Conservation (phyloP, 53 echinoderm and acorn worm species). For the Henricia sp. region DNA sequence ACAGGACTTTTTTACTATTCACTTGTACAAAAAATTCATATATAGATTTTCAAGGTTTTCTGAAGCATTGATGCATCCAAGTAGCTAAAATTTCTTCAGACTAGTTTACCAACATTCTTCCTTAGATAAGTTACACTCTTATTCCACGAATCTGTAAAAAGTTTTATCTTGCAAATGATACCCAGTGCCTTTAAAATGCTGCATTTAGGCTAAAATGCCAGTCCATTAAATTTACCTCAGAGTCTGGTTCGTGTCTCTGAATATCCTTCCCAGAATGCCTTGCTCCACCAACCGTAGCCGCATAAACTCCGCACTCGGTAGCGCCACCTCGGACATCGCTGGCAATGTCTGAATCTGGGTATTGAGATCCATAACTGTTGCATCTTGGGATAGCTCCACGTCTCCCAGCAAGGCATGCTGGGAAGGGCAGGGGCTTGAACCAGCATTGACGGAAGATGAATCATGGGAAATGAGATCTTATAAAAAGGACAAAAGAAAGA, state of each 20-base stretch:
- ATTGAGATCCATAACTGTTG: constrained; percentile 79
- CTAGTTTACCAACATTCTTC: too few relatives aligned
- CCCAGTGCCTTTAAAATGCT: too few relatives aligned
- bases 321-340: constrained; percentile 50
- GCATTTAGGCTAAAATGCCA: not conserved
- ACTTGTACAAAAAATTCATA: too few relatives aligned
- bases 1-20: too few relatives aligned
- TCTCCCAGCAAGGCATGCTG: constrained; percentile 74
- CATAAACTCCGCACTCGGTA: constrained; percentile 78
- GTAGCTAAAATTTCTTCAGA: too few relatives aligned
- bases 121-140: too few relatives aligned
- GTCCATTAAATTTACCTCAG: constrained; percentile 66
- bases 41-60: too few relatives aligned
- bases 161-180: too few relatives aligned
- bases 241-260: constrained; percentile 71
- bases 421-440: not conserved
- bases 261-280: constrained; percentile 71
- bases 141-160: too few relatives aligned
- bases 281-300: constrained; percentile 75
- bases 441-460: not conserved
- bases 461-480: not conserved
- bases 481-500: not conserved
- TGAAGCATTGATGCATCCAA: too few relatives aligned
- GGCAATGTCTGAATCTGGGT: constrained; percentile 76
- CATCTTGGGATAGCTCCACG: constrained; percentile 90